phyloP scores from a whole-genome alignment of 2,888 invertebrate species.

The Pachliopta kotzebuea region DNA sequence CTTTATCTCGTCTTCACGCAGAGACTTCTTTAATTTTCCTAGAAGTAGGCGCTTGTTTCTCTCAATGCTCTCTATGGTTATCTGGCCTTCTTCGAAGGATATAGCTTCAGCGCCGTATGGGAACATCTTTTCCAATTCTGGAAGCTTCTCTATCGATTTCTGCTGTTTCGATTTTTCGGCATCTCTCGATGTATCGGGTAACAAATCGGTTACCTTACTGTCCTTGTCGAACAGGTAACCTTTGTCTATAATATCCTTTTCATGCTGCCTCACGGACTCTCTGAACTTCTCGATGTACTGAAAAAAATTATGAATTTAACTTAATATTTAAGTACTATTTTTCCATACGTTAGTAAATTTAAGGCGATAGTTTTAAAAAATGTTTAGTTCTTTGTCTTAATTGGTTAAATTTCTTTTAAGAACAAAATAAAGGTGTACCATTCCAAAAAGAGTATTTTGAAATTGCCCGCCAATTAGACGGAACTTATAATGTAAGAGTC shows the following conservation, averaged over 20 bases:
- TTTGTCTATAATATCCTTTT: constrained; percentile 51
- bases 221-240: constrained; percentile 51
- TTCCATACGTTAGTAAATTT: too few relatives aligned
- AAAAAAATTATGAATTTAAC: constrained; percentile 30
- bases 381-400: too few relatives aligned
- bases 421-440: too few relatives aligned
- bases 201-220: constrained; percentile 44
- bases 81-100: constrained; percentile 45
- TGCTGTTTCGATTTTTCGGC: constrained; percentile 28
- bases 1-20: constrained; percentile 49
- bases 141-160: constrained; percentile 27
- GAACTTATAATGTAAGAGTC: too few relatives aligned
- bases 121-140: constrained; percentile 47
- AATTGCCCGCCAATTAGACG: too few relatives aligned
- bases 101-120: constrained; percentile 50
- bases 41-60: constrained; percentile 60
- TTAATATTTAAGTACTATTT: too few relatives aligned
- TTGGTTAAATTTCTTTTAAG: too few relatives aligned
- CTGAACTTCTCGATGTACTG: constrained; percentile 66
- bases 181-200: constrained; percentile 46
- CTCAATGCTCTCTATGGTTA: constrained; percentile 63
- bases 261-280: constrained; percentile 52
- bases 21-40: constrained; percentile 43
- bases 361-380: too few relatives aligned
- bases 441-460: too few relatives aligned